A percentile compares a stretch with the other conserved stretches of the same genome.
Conservation (phyloP, 1,140 invertebrate genomes). For the Patella vulgata region DNA sequence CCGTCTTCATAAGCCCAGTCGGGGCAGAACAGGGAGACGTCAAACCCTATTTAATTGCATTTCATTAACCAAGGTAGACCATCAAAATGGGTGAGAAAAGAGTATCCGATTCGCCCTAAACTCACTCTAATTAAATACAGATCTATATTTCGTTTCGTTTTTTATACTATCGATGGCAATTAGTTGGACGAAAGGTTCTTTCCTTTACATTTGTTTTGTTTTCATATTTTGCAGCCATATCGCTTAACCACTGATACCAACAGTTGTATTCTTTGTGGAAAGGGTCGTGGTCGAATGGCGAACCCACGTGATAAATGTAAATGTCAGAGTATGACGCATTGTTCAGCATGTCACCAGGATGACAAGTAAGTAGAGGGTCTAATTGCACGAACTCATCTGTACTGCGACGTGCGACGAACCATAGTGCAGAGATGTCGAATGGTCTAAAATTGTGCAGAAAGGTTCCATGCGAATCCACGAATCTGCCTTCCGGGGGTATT, state of each 20-base stretch:
- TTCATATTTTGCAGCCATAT: constrained; percentile 56
- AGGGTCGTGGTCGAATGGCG: constrained; percentile 55
- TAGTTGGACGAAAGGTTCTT: not conserved
- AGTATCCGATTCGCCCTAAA: not conserved
- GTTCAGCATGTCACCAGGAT: constrained; percentile 56
- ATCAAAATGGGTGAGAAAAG: too few relatives aligned
- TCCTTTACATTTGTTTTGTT: not conserved
- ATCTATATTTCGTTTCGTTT: too few relatives aligned
- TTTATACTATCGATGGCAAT: too few relatives aligned
- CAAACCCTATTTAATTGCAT: too few relatives aligned
- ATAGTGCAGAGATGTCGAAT: not conserved
- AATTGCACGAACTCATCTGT: too few relatives aligned
- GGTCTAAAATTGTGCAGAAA: not conserved
- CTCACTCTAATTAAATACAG: too few relatives aligned
- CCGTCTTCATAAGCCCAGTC: too few relatives aligned
- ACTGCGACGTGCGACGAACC: too few relatives aligned
- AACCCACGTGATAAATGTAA: constrained; percentile 60
- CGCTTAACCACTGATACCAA: constrained; percentile 57
- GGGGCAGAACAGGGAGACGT: too few relatives aligned
- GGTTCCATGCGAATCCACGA: too few relatives aligned
- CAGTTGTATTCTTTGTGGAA: constrained; percentile 66
- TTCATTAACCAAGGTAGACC: too few relatives aligned
- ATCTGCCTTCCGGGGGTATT: too few relatives aligned
- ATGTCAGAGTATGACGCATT: constrained; percentile 64
- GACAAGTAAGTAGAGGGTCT: constrained; percentile 58